A percentile compares a stretch with the other conserved stretches of the same genome.
Evolutionary conservation across 1,140 invertebrate genomes (phyloP).

Genomic region (Pogonomyrmex barbatus): DNA sequence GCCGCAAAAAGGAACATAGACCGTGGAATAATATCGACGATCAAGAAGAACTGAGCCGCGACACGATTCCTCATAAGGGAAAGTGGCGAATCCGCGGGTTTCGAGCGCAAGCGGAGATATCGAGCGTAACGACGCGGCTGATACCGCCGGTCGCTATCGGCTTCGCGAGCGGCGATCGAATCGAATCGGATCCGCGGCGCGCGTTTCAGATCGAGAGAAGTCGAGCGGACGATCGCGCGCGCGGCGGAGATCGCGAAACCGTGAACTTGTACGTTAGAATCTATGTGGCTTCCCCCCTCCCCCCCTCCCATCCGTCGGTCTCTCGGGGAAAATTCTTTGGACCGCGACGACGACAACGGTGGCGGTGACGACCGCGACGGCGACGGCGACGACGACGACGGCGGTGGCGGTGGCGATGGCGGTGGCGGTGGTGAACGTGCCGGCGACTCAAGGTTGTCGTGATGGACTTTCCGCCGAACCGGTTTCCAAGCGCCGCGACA

Average conservation of each 20-base stretch:
- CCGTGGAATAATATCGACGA: background rate
- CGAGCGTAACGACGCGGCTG: background rate
- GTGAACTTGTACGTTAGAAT: constrained; percentile 53
- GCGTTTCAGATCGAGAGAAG: constrained; percentile 3
- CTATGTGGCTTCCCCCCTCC: background rate
- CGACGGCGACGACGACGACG: background rate
- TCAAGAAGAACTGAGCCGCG: background rate
- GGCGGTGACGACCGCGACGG: background rate
- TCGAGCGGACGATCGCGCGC: constrained; percentile 6
- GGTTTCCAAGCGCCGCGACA: constrained; percentile 39
- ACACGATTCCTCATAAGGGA: background rate
- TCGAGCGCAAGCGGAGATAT: background rate
- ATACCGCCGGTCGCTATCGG: background rate
- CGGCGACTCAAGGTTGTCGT: constrained; percentile 44
- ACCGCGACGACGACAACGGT: background rate
- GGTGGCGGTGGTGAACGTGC: background rate
- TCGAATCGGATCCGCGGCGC: background rate
- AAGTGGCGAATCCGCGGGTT: background rate
- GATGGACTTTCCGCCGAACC: constrained; percentile 51
- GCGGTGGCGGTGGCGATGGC: background rate
- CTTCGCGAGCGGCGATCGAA: background rate
- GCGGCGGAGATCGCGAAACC: constrained; percentile 27
- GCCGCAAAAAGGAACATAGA: background rate
- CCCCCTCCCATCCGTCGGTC: no score
- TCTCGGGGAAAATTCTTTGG: constrained; percentile 14